These are phyloP conservation scores for Heterochromis multidens DNA, from an alignment of 2,113 vertebrate species.

Conservation along the genomic window DNA sequence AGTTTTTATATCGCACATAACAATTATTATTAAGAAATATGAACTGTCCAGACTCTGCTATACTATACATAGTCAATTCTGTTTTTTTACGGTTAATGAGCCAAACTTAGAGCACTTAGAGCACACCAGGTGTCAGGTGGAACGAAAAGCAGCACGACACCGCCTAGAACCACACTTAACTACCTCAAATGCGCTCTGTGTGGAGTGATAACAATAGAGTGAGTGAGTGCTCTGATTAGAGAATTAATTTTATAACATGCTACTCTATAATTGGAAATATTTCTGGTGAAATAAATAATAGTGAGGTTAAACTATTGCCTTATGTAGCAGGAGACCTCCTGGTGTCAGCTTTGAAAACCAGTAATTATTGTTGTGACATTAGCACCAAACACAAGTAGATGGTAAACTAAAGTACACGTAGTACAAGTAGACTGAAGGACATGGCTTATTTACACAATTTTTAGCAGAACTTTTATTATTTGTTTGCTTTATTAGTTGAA, in stretches of 20 bases:
- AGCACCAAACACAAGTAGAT: neutral
- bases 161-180: neutral
- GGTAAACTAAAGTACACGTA: neutral
- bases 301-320: neutral
- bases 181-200: neutral
- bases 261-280: neutral
- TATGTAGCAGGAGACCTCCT: neutral
- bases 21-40: constrained; percentile 18
- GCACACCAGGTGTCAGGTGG: neutral
- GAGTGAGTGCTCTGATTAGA: neutral
- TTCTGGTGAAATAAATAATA: neutral
- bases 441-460: neutral
- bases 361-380: neutral
- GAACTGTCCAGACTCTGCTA: neutral
- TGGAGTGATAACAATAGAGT: neutral
- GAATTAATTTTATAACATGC: neutral
- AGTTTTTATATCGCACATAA: neutral
- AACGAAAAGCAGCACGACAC: neutral
- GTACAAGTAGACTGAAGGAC: neutral
- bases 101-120: neutral
- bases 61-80: neutral
- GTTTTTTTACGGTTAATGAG: constrained; percentile 3
- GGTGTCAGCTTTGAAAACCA: neutral
- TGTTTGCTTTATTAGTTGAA: neutral
- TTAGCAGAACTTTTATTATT: neutral